phyloP scores from a whole-genome alignment of 2,888 invertebrate species.

The Ashinkailepas kermadecensis region DNA sequence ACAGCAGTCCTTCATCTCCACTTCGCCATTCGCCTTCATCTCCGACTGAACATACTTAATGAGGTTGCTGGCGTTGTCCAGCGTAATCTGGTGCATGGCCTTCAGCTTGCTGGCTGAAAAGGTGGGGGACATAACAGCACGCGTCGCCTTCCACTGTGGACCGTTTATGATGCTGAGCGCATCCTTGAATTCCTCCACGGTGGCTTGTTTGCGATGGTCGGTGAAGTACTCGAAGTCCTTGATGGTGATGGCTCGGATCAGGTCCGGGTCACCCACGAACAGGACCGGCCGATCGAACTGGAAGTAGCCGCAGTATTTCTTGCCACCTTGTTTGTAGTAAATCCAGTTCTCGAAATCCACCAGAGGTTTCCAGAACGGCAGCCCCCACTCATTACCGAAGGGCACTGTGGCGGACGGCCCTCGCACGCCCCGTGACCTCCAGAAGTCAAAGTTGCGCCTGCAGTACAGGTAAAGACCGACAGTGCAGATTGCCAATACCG shows the following conservation, averaged over 20 bases:
- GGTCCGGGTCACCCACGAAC: slow-evolving; percentile 28
- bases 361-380: too few relatives aligned
- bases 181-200: background rate
- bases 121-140: slow-evolving; percentile 56
- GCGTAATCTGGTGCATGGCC: slow-evolving; percentile 38
- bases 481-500: too few relatives aligned
- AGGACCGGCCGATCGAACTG: slow-evolving; percentile 1
- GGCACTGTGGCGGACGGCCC: too few relatives aligned
- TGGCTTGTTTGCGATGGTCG: slow-evolving; percentile 19
- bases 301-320: background rate
- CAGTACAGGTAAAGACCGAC: too few relatives aligned
- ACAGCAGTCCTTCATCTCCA: slow-evolving; percentile 51
- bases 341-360: background rate
- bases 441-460: too few relatives aligned
- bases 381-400: too few relatives aligned
- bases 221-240: slow-evolving; percentile 33
- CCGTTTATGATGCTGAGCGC: slow-evolving; percentile 38
- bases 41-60: background rate
- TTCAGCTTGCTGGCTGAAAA: slow-evolving; percentile 61
- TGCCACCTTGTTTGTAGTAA: background rate
- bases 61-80: background rate
- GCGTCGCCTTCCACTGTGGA: slow-evolving; percentile 54
- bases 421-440: too few relatives aligned
- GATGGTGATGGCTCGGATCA: slow-evolving; percentile 29
- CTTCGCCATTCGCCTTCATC: background rate